Base-by-base conservation (phyloP, 2,113 vertebrate genomes). In the Motacilla alba region DNA sequence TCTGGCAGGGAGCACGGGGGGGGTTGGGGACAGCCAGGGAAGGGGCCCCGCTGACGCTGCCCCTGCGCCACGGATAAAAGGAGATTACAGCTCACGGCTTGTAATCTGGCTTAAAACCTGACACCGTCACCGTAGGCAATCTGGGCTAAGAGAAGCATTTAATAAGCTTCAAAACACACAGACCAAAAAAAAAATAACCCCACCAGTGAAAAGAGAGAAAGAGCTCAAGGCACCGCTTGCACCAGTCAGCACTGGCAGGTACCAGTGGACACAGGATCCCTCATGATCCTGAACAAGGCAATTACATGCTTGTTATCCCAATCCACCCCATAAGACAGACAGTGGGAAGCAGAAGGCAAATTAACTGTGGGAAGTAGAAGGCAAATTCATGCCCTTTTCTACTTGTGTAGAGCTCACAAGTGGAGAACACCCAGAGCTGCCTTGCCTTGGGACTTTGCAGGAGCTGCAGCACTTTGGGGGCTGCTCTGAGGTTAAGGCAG, bases 61-160 rank as follows among this genome's bases (percentile, higher is more conserved):
- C 63, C 62, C 90, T 59, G 77, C 16, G 0, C 72, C 60, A 41
- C 0, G 2, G 94, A 96, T 95, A 89, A 95, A 94, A 92, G 55
- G 75, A 90, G 94, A 96, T 97, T 94, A 95, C 2, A 27, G 94
- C 92, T 91, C 79, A 81, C 7, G 6, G 68, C 4, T 94, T 93
- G 92, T 92, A 93, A 94, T 95, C 95, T 92, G 92, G 22, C 46
- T 95, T 93, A 92, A 95, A 96, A 90, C 68, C 93, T 80, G 91
- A 93, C 93, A 93, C 96, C 60, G 27, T 93, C 90, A 90, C 79
- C 6, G 0, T 3, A 78, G 89, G 87, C 92, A 83, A 92, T 92
- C 90, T 67, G 80, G 92, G 69, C 87, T 89, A 82, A 91, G 66
- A 94, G 89, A 84, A 95, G 80, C 67, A 62, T 93, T 96, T 96